These are phyloP conservation scores for Ploceus nigricollis DNA, from an alignment of 2,113 vertebrate genomes.

Conservation along the genomic window DNA sequence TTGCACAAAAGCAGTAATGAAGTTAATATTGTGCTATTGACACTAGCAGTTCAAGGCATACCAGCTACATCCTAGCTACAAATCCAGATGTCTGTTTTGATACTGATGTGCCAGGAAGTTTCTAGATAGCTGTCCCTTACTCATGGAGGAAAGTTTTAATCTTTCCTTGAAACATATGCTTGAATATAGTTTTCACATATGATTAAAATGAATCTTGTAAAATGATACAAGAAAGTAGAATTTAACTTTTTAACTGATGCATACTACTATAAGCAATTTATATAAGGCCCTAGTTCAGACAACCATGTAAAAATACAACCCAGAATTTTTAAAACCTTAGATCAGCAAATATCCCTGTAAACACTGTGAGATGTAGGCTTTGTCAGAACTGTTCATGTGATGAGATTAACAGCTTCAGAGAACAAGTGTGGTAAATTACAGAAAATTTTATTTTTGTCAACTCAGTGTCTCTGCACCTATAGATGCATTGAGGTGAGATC, in stretches of 20 bases:
- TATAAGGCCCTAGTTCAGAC: neutral
- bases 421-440: neutral
- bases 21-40: neutral
- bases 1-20: neutral
- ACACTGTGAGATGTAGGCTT: rapidly evolving
- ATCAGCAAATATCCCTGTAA: neutral
- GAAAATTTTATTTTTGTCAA: neutral
- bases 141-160: neutral
- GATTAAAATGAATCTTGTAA: neutral
- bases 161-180: neutral
- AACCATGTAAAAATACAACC: neutral
- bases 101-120: neutral
- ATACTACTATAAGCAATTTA: neutral
- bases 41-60: neutral
- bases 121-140: neutral
- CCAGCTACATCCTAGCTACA: too few relatives aligned
- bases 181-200: neutral
- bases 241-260: neutral
- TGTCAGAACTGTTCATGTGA: rapidly evolving
- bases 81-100: neutral
- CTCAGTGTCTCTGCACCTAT: rapidly evolving
- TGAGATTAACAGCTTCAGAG: neutral
- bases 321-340: neutral
- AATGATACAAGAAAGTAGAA: neutral
- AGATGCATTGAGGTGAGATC: neutral